A percentile compares a stretch with the other conserved stretches of the same genome.
Conservation (phyloP, 2,888 invertebrate genomes). For the Nymphalis urticae region DNA sequence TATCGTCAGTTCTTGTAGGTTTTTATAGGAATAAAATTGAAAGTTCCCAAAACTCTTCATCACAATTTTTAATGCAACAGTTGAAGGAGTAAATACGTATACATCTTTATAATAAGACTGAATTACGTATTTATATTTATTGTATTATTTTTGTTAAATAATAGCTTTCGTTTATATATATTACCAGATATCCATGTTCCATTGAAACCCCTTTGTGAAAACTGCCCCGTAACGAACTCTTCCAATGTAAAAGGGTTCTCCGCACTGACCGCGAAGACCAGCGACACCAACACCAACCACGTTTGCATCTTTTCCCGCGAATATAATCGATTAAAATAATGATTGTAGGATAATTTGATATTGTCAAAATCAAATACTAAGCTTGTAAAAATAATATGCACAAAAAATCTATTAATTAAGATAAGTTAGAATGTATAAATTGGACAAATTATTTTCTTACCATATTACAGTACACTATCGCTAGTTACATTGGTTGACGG, state of each 20-base stretch:
- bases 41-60: no score
- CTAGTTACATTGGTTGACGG: constrained; percentile 56
- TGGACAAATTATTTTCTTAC: constrained; percentile 27
- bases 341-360: not conserved
- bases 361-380: not conserved
- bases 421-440: not conserved
- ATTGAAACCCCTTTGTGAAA: constrained; percentile 75
- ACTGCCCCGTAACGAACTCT: constrained; percentile 65
- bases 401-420: not conserved
- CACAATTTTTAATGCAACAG: no score
- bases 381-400: not conserved
- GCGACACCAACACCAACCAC: constrained; percentile 51
- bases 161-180: not conserved
- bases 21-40: not conserved
- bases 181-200: constrained; percentile 85
- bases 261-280: constrained; percentile 54
- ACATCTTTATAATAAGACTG: no score
- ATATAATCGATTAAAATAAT: not conserved
- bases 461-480: constrained; percentile 48
- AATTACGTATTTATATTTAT: not conserved
- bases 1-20: not conserved
- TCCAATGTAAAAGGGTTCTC: constrained; percentile 68
- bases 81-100: no score
- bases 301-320: constrained; percentile 44
- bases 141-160: not conserved